Base-by-base conservation (phyloP, 2,888 invertebrate species). In the Tromatobia lineatoria region DNA sequence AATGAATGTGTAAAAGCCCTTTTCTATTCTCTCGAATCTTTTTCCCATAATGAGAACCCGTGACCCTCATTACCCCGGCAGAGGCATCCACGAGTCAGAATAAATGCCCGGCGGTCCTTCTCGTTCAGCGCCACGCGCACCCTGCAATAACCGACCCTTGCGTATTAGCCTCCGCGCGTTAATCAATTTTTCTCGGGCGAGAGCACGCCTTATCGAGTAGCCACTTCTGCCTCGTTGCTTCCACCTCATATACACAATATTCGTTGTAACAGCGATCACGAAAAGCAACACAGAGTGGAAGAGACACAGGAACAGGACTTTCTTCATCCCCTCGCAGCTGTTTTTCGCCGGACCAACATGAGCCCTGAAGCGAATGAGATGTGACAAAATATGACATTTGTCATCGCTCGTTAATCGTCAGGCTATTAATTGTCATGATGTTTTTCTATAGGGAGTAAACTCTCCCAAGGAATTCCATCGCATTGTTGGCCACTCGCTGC, bases 121-220 rank as follows among this genome's bases (percentile, higher is more conserved):
- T 83, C 88, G 85, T 81, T 85, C 80, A 87, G 86, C 20, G 47
- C 57, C 61, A 45, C 45, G 57, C 64, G 45, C 61, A 77, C 76
- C 76, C 73, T 54, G 23, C 75, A 38, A 57, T 25, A 67, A 80
- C 61, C 64, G 71, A 76, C 83, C 83, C 87, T 34, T 69, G 73
- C 80, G 85, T 84, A 75, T 85, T 61, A 70, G 29, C 76, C 87
- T 85, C 83, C 20, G 75, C 82, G 85, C 87, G 87, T 88, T 90
- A 88, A 90, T 89, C 90, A 92, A 92, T 92, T 92, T 92, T 92
- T 91, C 89, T 88, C 87, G 84, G 84, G 38, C 78, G 71, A 85
- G 75, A 71, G 75, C 50, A 78, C 77, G 74, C 78, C 70, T 78
- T 75, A 84, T 81, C 78, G 84, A 75, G 83, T 80, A 80, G 74